Conservation (phyloP, 1,140 invertebrate genomes). For the Ceratoteleas bidentatus region DNA sequence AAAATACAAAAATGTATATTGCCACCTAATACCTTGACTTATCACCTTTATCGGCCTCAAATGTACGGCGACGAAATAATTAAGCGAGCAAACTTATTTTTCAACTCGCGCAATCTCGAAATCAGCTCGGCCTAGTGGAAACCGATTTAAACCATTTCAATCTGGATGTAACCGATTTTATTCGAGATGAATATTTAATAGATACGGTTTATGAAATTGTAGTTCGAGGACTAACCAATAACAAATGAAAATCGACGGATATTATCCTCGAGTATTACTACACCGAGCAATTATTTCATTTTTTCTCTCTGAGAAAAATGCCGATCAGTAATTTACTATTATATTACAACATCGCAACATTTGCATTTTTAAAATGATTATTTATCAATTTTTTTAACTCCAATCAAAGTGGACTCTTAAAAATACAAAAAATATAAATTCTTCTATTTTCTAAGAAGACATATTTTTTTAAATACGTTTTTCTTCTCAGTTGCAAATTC, state of each 20-base stretch:
- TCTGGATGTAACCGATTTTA: slow-evolving; percentile 51
- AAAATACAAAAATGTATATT: neutral
- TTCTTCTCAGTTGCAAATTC: no score
- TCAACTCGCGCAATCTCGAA: slow-evolving; percentile 30
- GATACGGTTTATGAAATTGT: slow-evolving; percentile 33
- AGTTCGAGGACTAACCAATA: slow-evolving; percentile 37
- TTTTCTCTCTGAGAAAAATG: no score
- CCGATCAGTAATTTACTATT: no score
- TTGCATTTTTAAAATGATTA: no score
- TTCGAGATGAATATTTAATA: slow-evolving; percentile 33
- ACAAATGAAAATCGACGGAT: slow-evolving; percentile 25
- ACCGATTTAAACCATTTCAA: slow-evolving; percentile 48
- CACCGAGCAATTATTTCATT: no score
- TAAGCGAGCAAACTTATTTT: slow-evolving; percentile 36
- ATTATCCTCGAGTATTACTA: no score
- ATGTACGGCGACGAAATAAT: slow-evolving; percentile 33
- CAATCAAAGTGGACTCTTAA: no score
- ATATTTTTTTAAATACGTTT: no score
- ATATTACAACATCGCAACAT: no score
- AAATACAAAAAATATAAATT: no score
- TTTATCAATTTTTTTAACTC: no score
- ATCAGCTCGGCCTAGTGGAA: slow-evolving; percentile 43
- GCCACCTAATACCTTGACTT: neutral
- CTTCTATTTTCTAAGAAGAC: no score
- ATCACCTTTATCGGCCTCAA: neutral